Percentiles rank a stretch among this genome's conserved stretches.
Conservation (phyloP, 2,113 vertebrate species). For the Chaetops frenatus region DNA sequence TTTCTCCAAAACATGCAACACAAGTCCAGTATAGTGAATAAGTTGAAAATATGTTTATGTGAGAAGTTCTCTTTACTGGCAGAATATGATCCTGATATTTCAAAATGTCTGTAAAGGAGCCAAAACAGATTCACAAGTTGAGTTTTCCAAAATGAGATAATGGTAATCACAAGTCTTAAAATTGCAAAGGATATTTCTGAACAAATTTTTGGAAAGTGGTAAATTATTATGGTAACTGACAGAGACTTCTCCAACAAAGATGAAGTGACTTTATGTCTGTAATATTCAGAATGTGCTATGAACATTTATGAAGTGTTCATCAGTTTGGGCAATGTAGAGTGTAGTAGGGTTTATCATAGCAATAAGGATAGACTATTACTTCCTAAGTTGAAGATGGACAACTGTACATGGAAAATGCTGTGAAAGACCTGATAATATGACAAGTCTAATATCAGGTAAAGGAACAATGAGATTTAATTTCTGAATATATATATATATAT, state of each 20-base stretch:
- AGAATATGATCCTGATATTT: background rate
- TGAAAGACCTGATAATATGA: background rate
- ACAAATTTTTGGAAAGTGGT: background rate
- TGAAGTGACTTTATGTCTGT: background rate
- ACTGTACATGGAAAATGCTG: background rate
- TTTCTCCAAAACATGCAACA: background rate
- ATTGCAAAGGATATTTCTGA: background rate
- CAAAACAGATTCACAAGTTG: background rate
- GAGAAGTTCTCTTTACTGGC: background rate
- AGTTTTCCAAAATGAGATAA: background rate
- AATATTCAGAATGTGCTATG: background rate
- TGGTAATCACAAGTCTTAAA: background rate
- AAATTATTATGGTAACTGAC: background rate
- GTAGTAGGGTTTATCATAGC: background rate
- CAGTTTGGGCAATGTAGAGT: background rate
- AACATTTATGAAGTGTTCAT: background rate
- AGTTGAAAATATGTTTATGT: background rate
- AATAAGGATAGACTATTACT: background rate
- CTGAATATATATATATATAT: background rate
- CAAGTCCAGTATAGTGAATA: background rate
- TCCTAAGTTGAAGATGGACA: background rate
- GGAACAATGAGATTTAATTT: background rate
- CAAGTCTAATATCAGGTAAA: background rate
- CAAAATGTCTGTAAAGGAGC: background rate
- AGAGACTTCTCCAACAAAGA: background rate